Percentiles rank a stretch among this genome's conserved stretches.
phyloP scores from a whole-genome alignment of 2,113 vertebrate species.

The Hydropotes inermis region DNA sequence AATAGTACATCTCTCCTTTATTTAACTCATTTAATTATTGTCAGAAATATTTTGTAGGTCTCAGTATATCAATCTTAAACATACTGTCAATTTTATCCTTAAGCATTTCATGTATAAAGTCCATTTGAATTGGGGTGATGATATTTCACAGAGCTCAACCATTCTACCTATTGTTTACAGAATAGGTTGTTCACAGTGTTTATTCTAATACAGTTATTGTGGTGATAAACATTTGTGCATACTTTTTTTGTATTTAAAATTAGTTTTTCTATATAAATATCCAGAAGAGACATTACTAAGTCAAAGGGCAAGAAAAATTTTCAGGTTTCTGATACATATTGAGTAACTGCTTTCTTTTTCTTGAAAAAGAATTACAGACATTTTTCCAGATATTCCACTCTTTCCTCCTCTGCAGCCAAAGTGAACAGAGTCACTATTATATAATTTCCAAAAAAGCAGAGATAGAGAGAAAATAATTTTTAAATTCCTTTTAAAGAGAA shows the following conservation, averaged over 20 bases:
- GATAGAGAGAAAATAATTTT: not conserved
- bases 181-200: not conserved
- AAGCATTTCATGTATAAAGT: slow-evolving; percentile 9
- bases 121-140: not conserved
- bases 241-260: not conserved
- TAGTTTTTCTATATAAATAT: not conserved
- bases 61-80: not conserved
- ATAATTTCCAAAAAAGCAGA: not conserved
- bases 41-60: not conserved
- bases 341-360: not conserved
- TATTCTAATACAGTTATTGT: not conserved
- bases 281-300: not conserved
- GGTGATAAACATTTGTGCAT: not conserved
- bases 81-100: not conserved
- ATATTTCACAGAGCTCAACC: not conserved
- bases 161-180: not conserved
- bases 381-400: not conserved
- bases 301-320: not conserved
- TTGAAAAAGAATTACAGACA: not conserved
- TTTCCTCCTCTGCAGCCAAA: not conserved
- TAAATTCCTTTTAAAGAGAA: not conserved
- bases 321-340: not conserved
- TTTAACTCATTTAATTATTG: not conserved
- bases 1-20: not conserved
- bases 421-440: not conserved